Conservation (phyloP, 2,113 vertebrate species). For the Ascaphus truei region DNA sequence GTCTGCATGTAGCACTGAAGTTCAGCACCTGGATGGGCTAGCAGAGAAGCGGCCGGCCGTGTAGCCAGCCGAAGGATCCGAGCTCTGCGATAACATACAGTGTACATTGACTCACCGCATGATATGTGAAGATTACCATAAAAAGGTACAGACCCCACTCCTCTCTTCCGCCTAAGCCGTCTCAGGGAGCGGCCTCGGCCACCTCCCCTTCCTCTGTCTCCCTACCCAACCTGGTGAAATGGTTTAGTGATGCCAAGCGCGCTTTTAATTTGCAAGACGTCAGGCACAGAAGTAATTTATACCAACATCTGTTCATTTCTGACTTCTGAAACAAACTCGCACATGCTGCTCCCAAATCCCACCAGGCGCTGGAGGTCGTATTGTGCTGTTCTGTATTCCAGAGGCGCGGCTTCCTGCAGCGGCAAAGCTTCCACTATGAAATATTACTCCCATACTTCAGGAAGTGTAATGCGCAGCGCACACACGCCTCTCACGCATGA, state of each 20-base stretch:
- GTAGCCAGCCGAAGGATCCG: no score
- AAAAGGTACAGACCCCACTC: conserved; percentile 18
- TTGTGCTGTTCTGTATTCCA: conserved; percentile 68
- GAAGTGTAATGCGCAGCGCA: no score
- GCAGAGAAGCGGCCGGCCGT: no score
- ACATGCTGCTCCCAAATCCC: conserved; percentile 79
- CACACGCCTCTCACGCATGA: no score
- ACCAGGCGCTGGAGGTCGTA: conserved; percentile 68
- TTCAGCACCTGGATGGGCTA: no score
- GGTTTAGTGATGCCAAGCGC: conserved; percentile 85
- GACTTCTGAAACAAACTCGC: conserved; percentile 82
- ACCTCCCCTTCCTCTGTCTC: conserved; percentile 41
- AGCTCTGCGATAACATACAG: no score
- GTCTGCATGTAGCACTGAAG: no score
- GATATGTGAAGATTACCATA: no score
- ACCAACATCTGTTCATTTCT: conserved; percentile 93
- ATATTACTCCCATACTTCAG: no score
- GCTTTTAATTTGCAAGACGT: conserved; percentile 90
- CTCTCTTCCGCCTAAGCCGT: conserved; percentile 60
- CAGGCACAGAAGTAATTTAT: conserved; percentile 88
- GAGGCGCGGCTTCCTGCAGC: no score
- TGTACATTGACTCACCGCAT: no score
- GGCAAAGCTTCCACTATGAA: background rate
- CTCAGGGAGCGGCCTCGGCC: conserved; percentile 43
- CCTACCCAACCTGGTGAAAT: conserved; percentile 59